These are phyloP conservation scores for Patella caerulea DNA, from an alignment of 2,888 invertebrate genomes.

Conservation along the genomic window DNA sequence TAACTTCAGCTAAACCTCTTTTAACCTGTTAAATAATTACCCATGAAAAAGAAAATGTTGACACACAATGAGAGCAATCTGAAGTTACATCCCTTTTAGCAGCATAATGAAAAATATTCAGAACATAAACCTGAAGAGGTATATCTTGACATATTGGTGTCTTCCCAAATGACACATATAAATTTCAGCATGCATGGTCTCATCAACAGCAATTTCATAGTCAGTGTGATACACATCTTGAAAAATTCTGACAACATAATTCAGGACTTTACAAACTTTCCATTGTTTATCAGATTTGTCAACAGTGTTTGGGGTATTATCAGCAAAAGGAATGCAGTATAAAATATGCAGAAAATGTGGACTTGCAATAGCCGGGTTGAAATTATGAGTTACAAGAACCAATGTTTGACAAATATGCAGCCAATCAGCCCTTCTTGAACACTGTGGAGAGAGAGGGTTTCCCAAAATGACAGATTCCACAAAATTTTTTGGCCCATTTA, in stretches of 20 bases:
- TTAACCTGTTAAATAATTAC: not conserved
- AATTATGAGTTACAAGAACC: too few species aligned
- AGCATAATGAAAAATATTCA: too few species aligned
- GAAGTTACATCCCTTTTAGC: too few species aligned
- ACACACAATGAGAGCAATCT: too few species aligned
- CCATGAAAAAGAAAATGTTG: not conserved
- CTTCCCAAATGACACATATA: not conserved
- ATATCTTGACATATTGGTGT: not conserved
- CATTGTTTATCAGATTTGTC: conserved; percentile 1
- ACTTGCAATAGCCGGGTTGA: too few species aligned
- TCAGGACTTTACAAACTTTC: not conserved
- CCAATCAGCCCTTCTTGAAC: not conserved
- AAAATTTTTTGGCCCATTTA: too few species aligned
- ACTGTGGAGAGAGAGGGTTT: too few species aligned
- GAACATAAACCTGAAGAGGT: too few species aligned
- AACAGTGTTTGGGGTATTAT: not conserved
- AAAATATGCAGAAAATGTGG: too few species aligned
- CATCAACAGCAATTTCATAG: conserved; percentile 6
- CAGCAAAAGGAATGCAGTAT: not conserved
- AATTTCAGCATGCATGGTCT: not conserved
- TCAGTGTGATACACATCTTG: not conserved
- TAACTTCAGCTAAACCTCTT: too few species aligned
- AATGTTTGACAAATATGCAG: not conserved
- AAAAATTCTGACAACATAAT: not conserved
- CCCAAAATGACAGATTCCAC: too few species aligned